A percentile compares a stretch with the other conserved stretches of the same genome.
phyloP scores from a whole-genome alignment of 2,888 invertebrate genomes.

The Desoria tigrina region DNA sequence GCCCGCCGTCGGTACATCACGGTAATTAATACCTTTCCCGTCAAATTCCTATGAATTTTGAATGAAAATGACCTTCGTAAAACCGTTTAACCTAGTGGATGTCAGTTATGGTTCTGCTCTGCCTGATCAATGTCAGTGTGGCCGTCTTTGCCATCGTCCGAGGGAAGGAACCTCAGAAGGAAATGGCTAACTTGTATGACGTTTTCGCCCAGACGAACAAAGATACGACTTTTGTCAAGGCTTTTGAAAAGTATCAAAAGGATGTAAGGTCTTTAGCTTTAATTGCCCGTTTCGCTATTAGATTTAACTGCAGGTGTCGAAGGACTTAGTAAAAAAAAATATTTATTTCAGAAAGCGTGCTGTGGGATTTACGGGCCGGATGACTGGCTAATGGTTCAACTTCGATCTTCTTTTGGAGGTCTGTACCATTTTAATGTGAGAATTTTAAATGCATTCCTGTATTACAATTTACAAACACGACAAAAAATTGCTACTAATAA shows the following conservation, averaged over 20 bases:
- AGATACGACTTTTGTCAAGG: constrained; percentile 41
- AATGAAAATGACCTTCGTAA: neutral
- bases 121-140: constrained; percentile 5
- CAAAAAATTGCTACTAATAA: neutral
- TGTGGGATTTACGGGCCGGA: constrained; percentile 49
- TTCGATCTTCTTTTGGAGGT: constrained; percentile 25
- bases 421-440: neutral
- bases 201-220: constrained; percentile 41
- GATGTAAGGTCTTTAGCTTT: too few relatives aligned
- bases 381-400: constrained; percentile 49
- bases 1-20: constrained; percentile 41
- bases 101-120: constrained; percentile 24
- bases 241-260: constrained; percentile 48
- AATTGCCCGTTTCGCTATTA: too few relatives aligned
- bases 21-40: constrained; percentile 35
- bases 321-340: neutral
- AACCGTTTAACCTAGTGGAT: neutral
- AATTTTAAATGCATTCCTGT: too few relatives aligned
- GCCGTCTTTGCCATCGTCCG: constrained; percentile 7
- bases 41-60: too few relatives aligned
- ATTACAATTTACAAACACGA: too few relatives aligned
- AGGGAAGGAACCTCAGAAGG: constrained; percentile 34
- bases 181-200: constrained; percentile 41
- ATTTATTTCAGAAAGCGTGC: constrained; percentile 37
- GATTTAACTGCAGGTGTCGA: neutral